A percentile compares a stretch with the other conserved stretches of the same genome.
Conservation (phyloP, 2,888 invertebrate genomes). For the Pseudolycoriella hygida region DNA sequence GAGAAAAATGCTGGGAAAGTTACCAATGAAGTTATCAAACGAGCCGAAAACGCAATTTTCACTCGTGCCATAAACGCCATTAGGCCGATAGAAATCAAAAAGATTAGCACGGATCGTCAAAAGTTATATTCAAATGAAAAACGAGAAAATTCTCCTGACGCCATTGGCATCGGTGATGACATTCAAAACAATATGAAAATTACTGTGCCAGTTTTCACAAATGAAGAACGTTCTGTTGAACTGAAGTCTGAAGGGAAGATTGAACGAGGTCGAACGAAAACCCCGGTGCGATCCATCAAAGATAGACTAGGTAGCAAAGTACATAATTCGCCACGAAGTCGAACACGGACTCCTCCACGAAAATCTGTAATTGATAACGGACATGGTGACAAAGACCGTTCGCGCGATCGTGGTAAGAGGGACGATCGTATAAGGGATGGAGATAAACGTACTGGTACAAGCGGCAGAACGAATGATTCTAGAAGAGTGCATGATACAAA, state of each 20-base stretch:
- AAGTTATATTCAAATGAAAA: constrained; percentile 40
- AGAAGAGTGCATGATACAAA: not conserved
- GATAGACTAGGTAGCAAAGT: constrained; percentile 64
- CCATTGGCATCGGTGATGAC: constrained; percentile 10
- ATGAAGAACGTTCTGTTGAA: constrained; percentile 30
- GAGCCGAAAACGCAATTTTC: constrained; percentile 78
- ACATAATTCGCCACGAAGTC: constrained; percentile 37
- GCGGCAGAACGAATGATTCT: constrained; percentile 14
- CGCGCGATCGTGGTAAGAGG: constrained; percentile 21
- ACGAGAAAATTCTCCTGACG: constrained; percentile 15
- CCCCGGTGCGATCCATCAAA: constrained; percentile 55
- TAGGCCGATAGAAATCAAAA: constrained; percentile 57
- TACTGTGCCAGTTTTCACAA: constrained; percentile 33
- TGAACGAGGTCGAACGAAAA: constrained; percentile 22
- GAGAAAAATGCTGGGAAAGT: constrained; percentile 45
- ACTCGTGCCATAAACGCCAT: constrained; percentile 74
- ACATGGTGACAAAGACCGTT: not conserved
- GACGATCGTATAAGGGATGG: constrained; percentile 15
- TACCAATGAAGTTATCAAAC: constrained; percentile 73
- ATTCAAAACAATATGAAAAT: constrained; percentile 29
- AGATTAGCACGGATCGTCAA: constrained; percentile 45
- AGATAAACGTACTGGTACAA: constrained; percentile 13
- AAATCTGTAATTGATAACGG: constrained; percentile 11
- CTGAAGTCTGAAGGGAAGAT: constrained; percentile 25
- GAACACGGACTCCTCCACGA: constrained; percentile 32